Percentiles rank a stretch among this genome's conserved stretches.
Conservation (phyloP, 2,113 vertebrate genomes). For the Nothocercus julius region DNA sequence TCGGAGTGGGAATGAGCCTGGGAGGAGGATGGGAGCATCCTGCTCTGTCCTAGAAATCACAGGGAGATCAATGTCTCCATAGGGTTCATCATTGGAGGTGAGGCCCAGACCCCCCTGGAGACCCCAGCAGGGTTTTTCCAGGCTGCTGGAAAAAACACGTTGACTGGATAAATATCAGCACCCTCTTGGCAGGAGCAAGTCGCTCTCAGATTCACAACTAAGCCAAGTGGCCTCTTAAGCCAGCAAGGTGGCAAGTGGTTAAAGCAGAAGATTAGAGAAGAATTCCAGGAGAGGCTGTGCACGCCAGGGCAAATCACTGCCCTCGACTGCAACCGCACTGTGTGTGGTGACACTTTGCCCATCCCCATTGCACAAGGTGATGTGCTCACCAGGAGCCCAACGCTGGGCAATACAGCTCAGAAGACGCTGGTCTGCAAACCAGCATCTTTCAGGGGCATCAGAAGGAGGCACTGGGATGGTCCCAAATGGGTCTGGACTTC, state of each 20-base stretch:
- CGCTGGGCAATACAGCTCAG: not conserved
- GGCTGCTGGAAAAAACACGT: not conserved
- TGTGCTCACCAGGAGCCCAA: not conserved
- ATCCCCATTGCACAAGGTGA: not conserved
- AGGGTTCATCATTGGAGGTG: not conserved
- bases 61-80: not conserved
- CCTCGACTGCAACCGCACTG: not conserved
- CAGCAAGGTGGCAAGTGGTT: not conserved
- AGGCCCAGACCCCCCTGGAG: rapidly evolving
- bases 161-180: not conserved
- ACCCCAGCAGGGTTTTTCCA: not conserved
- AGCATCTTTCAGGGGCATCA: not conserved
- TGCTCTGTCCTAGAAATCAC: not conserved
- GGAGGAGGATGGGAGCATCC: not conserved
- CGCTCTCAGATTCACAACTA: not conserved
- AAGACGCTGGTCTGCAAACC: not conserved
- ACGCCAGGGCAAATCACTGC: not conserved
- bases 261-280: not conserved
- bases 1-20: rapidly evolving
- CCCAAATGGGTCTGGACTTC: not conserved
- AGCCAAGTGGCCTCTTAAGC: not conserved
- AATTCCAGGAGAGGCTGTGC: not conserved
- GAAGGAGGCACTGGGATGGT: not conserved
- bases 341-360: not conserved
- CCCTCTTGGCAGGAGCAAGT: not conserved